Evolutionary conservation across 2,888 invertebrate species (phyloP).

Genomic region (Dryocosmus kuriphilus): DNA sequence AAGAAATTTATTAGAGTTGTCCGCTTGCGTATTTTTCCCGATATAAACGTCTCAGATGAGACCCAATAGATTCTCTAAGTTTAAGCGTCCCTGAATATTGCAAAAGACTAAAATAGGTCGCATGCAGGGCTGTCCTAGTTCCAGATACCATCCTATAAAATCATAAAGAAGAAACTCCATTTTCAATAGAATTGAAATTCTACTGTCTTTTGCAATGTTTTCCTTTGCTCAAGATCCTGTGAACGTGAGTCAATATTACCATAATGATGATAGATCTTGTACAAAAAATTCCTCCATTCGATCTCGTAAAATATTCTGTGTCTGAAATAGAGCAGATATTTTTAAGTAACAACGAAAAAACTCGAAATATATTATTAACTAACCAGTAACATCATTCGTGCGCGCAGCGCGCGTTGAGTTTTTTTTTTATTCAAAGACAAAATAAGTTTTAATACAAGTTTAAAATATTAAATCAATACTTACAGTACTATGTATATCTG

Average conservation of each 20-base stretch:
- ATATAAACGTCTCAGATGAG: background rate
- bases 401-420: too few relatives aligned
- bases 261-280: too few relatives aligned
- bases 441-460: too few relatives aligned
- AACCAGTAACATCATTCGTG: too few relatives aligned
- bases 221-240: background rate
- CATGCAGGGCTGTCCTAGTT: conserved; percentile 43
- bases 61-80: conserved; percentile 25
- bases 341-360: background rate
- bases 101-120: conserved; percentile 16
- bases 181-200: background rate
- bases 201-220: background rate
- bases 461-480: too few relatives aligned
- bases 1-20: background rate
- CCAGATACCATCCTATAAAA: conserved; percentile 43
- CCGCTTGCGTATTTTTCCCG: background rate
- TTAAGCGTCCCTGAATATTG: conserved; percentile 20
- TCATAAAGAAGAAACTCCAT: conserved; percentile 30
- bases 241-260: background rate
- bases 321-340: background rate
- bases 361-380: background rate
- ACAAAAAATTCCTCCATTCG: background rate
- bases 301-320: background rate
- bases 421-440: too few relatives aligned
- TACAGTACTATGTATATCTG: too few relatives aligned